Conservation (phyloP, 1,140 invertebrate species). For the Lasioglossum albipes region DNA sequence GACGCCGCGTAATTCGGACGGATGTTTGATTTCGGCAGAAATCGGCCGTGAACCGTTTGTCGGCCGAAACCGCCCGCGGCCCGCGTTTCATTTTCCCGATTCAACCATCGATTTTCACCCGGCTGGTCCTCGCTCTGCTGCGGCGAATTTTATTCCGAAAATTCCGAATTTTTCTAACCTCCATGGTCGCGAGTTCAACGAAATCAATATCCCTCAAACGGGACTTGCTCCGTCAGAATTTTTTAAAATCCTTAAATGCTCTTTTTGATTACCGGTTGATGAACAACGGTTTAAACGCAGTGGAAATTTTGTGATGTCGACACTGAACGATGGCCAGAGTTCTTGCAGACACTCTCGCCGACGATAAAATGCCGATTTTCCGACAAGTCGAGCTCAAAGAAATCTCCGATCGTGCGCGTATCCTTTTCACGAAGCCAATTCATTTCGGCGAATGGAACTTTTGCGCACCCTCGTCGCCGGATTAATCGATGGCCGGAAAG, state of each 20-base stretch:
- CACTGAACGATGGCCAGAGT: no score
- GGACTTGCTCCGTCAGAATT: no score
- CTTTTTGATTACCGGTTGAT: no score
- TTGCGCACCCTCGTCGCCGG: constrained; percentile 34
- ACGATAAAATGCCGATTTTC: no score
- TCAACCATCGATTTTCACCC: neutral
- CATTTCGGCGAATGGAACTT: constrained; percentile 47
- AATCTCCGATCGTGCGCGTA: no score
- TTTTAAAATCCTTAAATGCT: no score
- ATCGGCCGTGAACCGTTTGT: constrained; percentile 22
- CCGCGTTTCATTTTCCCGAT: neutral
- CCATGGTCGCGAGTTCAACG: no score
- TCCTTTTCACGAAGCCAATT: constrained; percentile 23
- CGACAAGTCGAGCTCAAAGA: no score
- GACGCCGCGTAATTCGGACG: constrained; percentile 16
- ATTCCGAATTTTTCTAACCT: neutral
- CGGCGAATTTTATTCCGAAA: neutral
- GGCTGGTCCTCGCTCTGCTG: neutral
- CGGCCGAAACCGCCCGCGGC: neutral
- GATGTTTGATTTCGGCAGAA: constrained; percentile 36
- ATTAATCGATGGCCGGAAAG: constrained; percentile 55
- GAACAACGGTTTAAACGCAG: no score
- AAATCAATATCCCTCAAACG: no score
- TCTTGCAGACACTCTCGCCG: no score
- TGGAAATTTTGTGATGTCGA: no score